Evolutionary conservation across 2,888 invertebrate species (phyloP).

Genomic region (Nephrotoma flavescens): DNA sequence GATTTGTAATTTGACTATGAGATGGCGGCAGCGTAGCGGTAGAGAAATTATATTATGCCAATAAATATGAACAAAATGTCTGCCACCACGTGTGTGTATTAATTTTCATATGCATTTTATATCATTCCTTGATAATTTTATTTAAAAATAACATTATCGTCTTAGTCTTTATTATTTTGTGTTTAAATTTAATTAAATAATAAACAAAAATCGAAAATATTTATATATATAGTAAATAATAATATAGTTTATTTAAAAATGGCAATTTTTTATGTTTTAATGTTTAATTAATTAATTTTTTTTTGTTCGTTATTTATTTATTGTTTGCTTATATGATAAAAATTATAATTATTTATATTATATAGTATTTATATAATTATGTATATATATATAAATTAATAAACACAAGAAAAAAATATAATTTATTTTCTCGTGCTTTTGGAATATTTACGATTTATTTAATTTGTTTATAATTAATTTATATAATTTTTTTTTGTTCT

Average conservation of each 20-base stretch:
- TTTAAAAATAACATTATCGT: not conserved
- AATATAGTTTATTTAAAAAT: not conserved
- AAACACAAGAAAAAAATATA: slow-evolving; percentile 5
- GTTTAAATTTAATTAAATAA: not conserved
- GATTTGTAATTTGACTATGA: not conserved
- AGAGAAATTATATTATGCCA: not conserved
- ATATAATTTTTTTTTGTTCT: slow-evolving; percentile 9
- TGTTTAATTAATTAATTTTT: not conserved
- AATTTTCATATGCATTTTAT: not conserved
- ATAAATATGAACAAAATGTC: not conserved
- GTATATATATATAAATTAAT: not conserved
- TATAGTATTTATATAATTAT: not conserved
- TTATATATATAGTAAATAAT: not conserved
- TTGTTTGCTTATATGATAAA: not conserved
- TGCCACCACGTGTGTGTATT: not conserved
- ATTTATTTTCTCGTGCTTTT: slow-evolving; percentile 10
- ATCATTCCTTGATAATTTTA: not conserved
- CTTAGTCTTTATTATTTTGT: not conserved
- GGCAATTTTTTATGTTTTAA: not conserved
- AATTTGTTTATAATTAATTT: slow-evolving; percentile 5
- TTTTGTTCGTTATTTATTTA: not conserved
- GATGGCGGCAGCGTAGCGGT: not conserved
- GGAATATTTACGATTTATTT: slow-evolving; percentile 7
- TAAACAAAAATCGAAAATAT: not conserved
- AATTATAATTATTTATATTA: not conserved